Conservation (phyloP, 1,140 invertebrate genomes). For the Pachyrhynchus sulphureomaculatus region DNA sequence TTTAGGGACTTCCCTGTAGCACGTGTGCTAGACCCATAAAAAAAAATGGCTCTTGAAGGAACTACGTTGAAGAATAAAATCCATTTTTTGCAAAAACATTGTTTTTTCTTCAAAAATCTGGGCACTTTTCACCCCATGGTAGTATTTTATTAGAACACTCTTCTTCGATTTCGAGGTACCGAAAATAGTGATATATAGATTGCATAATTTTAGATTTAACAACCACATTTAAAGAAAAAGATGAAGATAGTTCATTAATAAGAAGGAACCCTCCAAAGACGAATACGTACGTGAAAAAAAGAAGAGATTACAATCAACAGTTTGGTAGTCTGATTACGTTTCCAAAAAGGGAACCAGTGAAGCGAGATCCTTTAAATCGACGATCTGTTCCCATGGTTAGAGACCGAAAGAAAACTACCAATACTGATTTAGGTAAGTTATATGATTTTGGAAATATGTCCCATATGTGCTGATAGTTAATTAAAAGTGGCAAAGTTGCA, state of each 20-base stretch:
- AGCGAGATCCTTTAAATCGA: conserved; percentile 44
- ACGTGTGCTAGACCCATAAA: too few relatives aligned
- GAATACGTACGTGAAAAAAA: conserved; percentile 49
- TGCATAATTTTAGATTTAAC: conserved; percentile 40
- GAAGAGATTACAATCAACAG: conserved; percentile 47
- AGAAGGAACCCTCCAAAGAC: conserved; percentile 52
- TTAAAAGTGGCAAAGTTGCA: too few relatives aligned
- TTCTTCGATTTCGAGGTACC: too few relatives aligned
- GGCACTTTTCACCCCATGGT: too few relatives aligned
- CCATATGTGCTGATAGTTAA: too few relatives aligned
- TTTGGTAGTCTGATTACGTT: conserved; percentile 48
- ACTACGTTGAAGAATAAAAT: too few relatives aligned
- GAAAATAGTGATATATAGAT: neutral
- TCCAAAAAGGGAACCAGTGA: conserved; percentile 42
- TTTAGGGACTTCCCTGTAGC: too few relatives aligned
- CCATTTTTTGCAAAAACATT: too few relatives aligned
- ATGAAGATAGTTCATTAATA: conserved; percentile 48
- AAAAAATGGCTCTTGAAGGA: too few relatives aligned
- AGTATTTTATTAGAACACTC: too few relatives aligned
- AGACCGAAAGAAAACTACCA: conserved; percentile 45
- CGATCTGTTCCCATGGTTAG: conserved; percentile 47
- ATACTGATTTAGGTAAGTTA: conserved; percentile 49
- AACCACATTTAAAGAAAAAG: conserved; percentile 47
- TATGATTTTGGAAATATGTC: neutral
- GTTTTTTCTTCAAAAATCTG: too few relatives aligned